Conservation (phyloP, 1,140 invertebrate species). For the Ganaspis sp. region DNA sequence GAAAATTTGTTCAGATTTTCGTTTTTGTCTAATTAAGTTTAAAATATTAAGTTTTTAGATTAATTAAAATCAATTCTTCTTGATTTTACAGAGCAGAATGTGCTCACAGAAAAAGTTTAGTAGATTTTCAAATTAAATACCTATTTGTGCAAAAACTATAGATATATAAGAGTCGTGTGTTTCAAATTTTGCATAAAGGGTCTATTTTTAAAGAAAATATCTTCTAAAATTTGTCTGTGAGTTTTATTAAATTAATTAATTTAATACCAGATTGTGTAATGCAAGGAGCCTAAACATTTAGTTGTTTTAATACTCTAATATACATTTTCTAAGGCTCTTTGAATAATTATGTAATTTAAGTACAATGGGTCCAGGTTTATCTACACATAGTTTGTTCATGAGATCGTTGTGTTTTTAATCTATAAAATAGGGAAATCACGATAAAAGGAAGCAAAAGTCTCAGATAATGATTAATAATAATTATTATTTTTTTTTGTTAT, state of each 20-base stretch:
- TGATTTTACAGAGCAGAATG: not conserved
- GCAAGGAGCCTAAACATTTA: not conserved
- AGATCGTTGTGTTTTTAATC: constrained; percentile 27
- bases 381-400: not conserved
- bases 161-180: not conserved
- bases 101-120: not conserved
- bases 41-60: not conserved
- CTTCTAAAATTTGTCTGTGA: not conserved
- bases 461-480: too few species aligned
- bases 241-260: not conserved
- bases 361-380: constrained; percentile 20
- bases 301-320: not conserved
- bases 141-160: not conserved
- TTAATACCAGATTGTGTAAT: not conserved
- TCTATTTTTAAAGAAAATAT: not conserved
- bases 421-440: not conserved
- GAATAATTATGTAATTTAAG: constrained; percentile 1
- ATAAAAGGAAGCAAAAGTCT: constrained; percentile 2
- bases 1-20: not conserved
- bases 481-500: too few species aligned
- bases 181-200: not conserved
- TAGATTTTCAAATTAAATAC: not conserved
- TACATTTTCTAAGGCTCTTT: not conserved
- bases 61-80: too few species aligned
- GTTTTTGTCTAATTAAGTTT: not conserved